Evolutionary conservation across 2,888 invertebrate species (phyloP).

Genomic region (Dione vanillae): DNA sequence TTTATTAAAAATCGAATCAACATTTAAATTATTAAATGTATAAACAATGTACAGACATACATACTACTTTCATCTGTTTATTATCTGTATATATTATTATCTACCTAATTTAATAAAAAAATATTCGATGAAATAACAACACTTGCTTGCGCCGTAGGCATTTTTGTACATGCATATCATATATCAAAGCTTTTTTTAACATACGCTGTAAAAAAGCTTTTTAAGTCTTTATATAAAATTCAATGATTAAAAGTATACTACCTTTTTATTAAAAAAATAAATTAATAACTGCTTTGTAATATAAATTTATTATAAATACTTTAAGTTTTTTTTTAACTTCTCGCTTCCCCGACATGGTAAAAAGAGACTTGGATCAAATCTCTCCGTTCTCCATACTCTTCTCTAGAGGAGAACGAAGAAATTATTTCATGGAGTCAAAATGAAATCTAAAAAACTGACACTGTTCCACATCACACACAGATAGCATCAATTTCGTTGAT

Average conservation of each 20-base stretch:
- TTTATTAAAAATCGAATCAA: background rate
- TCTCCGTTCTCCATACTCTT: too few relatives aligned
- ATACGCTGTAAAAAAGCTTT: constrained; percentile 19
- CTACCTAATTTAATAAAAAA: constrained; percentile 31
- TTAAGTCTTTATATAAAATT: constrained; percentile 6
- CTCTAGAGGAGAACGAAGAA: too few relatives aligned
- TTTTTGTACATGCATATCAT: constrained; percentile 40
- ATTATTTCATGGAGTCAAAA: too few relatives aligned
- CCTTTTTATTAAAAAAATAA: background rate
- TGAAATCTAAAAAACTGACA: too few relatives aligned
- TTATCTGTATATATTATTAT: constrained; percentile 16
- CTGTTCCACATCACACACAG: too few relatives aligned
- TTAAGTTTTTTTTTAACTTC: too few relatives aligned
- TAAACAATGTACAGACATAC: too few relatives aligned
- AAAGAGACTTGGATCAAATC: too few relatives aligned
- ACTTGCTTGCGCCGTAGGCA: constrained; percentile 28
- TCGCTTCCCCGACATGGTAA: too few relatives aligned
- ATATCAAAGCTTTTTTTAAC: constrained; percentile 35
- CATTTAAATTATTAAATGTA: background rate
- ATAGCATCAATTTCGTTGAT: too few relatives aligned
- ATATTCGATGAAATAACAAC: constrained; percentile 22
- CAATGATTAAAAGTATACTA: background rate
- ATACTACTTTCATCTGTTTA: too few relatives aligned
- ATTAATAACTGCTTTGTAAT: background rate
- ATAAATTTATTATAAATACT: too few relatives aligned